Percentiles rank a stretch among this genome's conserved stretches.
Evolutionary conservation across 1,140 invertebrate species (phyloP).

Genomic region (Solenopsis fugax): DNA sequence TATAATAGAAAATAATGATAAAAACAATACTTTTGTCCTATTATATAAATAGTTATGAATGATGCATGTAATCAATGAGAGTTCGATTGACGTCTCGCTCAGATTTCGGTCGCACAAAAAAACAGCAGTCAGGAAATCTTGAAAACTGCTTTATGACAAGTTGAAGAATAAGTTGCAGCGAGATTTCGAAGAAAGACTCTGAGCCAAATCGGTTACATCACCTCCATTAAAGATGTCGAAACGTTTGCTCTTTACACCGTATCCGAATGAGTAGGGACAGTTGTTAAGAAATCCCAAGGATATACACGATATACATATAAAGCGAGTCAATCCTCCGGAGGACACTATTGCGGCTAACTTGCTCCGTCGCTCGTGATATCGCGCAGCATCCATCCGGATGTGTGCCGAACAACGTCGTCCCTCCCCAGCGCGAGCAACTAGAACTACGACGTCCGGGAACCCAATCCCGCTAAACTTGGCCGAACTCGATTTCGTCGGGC

Average conservation of each 20-base stretch:
- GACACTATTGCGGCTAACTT: slow-evolving; percentile 34
- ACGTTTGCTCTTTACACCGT: not conserved
- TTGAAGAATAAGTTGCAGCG: not conserved
- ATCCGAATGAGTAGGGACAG: not conserved
- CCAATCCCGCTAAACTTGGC: slow-evolving; percentile 59
- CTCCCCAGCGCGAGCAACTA: not conserved
- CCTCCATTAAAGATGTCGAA: slow-evolving; percentile 9
- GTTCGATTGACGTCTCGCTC: not conserved
- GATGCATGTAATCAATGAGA: not conserved
- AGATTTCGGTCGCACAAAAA: not conserved
- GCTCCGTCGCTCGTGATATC: slow-evolving; percentile 27
- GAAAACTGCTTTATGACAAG: not conserved
- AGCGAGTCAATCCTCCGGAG: slow-evolving; percentile 18
- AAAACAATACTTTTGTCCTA: not conserved
- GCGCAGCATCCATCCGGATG: slow-evolving; percentile 34
- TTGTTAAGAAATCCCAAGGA: slow-evolving; percentile 30
- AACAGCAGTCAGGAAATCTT: not conserved
- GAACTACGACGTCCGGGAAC: slow-evolving; percentile 41
- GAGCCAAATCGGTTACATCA: not conserved
- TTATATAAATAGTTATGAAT: not conserved
- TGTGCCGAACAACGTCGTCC: slow-evolving; percentile 25
- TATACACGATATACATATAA: slow-evolving; percentile 34
- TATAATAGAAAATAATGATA: not conserved
- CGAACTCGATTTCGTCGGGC: slow-evolving; percentile 54
- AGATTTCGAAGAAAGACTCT: not conserved